Conservation (phyloP, 2,113 vertebrate genomes). For the Lipophrys pholis region DNA sequence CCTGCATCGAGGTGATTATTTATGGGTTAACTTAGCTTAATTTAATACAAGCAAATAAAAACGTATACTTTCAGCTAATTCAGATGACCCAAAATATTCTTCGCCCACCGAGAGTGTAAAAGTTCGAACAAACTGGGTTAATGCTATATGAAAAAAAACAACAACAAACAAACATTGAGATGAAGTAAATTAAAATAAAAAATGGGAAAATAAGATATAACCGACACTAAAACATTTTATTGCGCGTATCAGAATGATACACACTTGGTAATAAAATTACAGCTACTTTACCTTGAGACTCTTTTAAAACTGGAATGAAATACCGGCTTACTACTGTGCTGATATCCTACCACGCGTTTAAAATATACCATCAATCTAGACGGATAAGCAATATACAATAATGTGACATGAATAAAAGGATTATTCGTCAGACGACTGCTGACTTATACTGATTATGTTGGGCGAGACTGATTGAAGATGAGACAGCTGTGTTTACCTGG, state of each 20-base stretch:
- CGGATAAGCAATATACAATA: too few species aligned
- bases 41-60: constrained; percentile 62
- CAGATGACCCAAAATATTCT: constrained; percentile 47
- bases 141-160: constrained; percentile 8
- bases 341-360: too few species aligned
- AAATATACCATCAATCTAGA: too few species aligned
- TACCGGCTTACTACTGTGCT: background rate
- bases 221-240: background rate
- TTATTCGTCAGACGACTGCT: too few species aligned
- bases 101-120: background rate
- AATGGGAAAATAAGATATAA: background rate
- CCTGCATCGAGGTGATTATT: constrained; percentile 69
- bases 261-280: background rate
- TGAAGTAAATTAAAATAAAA: too few species aligned
- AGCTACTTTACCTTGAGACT: background rate
- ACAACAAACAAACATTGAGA: background rate
- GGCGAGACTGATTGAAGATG: background rate
- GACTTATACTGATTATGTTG: too few species aligned
- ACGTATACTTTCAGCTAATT: constrained; percentile 56
- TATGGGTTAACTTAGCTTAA: constrained; percentile 64
- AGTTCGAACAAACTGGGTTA: constrained; percentile 54
- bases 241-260: background rate
- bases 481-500: background rate
- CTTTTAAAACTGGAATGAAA: background rate
- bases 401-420: too few species aligned